Conservation (phyloP, 2,113 vertebrate genomes). For the Oreochromis spilurus region DNA sequence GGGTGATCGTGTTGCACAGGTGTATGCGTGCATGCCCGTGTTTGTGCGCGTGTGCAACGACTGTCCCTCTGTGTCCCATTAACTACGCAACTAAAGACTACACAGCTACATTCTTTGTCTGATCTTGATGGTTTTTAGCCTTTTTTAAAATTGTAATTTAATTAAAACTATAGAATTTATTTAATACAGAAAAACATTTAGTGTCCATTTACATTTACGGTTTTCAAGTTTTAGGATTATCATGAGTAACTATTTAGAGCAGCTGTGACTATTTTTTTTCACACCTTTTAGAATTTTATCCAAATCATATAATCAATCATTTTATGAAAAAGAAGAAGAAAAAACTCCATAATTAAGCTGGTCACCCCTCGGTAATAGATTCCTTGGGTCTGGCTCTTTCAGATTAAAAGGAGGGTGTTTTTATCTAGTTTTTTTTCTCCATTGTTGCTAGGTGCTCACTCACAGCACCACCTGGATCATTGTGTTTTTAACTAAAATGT, state of each 20-base stretch:
- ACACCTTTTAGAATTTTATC: neutral
- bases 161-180: neutral
- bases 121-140: neutral
- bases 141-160: neutral
- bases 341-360: neutral
- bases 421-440: neutral
- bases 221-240: neutral
- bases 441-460: neutral
- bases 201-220: neutral
- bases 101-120: neutral
- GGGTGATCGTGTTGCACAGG: slow-evolving; percentile 44
- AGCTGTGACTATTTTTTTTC: neutral
- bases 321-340: neutral
- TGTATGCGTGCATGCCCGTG: slow-evolving; percentile 18
- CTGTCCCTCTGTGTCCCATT: neutral
- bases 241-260: neutral
- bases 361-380: neutral
- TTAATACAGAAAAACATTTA: neutral
- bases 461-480: neutral
- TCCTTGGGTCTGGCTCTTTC: neutral
- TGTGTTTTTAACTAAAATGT: neutral
- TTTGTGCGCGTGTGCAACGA: neutral
- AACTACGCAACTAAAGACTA: neutral
- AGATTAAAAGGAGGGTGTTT: neutral
- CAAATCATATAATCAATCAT: neutral